A percentile compares a stretch with the other conserved stretches of the same genome.
phyloP scores from a whole-genome alignment of 2,113 vertebrate species.

The Salvator merianae region DNA sequence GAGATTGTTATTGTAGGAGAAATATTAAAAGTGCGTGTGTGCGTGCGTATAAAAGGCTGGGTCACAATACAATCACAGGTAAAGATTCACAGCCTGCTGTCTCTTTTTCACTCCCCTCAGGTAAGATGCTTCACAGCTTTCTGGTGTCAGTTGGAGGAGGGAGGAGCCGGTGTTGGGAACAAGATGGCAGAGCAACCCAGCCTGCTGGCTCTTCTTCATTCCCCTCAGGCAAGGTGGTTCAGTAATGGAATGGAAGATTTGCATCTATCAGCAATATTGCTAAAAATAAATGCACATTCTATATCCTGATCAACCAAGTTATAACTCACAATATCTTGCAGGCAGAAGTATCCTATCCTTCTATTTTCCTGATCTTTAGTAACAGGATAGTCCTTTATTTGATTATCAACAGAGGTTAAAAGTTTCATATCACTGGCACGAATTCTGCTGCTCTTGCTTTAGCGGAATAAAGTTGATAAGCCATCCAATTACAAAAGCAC shows the following conservation, averaged over 20 bases:
- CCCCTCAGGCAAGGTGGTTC: too few species aligned
- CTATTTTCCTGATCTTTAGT: neutral
- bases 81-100: too few species aligned
- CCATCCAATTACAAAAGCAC: conserved; percentile 44
- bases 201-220: too few species aligned
- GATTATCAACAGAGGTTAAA: conserved; percentile 25
- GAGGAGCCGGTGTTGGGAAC: neutral
- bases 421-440: conserved; percentile 3
- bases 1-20: neutral
- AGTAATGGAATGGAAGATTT: too few species aligned
- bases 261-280: too few species aligned
- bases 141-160: neutral
- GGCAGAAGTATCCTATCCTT: neutral
- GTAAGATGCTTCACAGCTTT: neutral
- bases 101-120: too few species aligned
- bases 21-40: neutral
- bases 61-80: too few species aligned
- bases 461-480: conserved; percentile 49
- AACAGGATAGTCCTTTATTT: neutral
- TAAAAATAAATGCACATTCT: too few species aligned
- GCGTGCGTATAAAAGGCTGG: too few species aligned
- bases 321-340: neutral
- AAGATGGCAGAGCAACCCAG: too few species aligned
- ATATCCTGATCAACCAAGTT: neutral
- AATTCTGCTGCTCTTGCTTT: conserved; percentile 26